These are phyloP conservation scores for Cynopterus sphinx DNA, from an alignment of 2,797 vertebrate genomes.

Conservation along the genomic window DNA sequence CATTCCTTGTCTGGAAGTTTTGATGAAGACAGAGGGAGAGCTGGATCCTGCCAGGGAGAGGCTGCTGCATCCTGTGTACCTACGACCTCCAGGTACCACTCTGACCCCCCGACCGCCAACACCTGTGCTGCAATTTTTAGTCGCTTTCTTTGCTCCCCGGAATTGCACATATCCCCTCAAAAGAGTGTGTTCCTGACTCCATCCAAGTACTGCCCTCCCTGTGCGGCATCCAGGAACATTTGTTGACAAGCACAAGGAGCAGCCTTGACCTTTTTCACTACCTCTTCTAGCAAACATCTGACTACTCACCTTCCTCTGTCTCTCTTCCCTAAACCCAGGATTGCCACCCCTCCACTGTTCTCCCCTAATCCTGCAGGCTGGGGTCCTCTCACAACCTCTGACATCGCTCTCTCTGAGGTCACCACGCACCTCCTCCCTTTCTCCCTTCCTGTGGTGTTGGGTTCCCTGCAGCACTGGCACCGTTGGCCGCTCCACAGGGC, in stretches of 20 bases:
- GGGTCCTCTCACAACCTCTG: rapidly evolving
- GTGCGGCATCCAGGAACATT: not conserved
- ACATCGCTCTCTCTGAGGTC: not conserved
- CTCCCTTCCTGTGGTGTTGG: too few relatives aligned
- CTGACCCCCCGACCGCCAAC: not conserved
- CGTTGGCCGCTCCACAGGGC: rapidly evolving
- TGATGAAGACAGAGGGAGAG: not conserved
- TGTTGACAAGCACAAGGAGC: not conserved
- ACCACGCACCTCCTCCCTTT: not conserved
- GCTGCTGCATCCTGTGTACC: not conserved
- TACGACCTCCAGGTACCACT: not conserved
- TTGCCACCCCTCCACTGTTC: rapidly evolving
- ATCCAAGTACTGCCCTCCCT: not conserved
- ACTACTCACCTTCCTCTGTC: not conserved
- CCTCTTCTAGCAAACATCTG: not conserved
- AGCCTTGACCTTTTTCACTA: not conserved
- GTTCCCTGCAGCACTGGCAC: not conserved
- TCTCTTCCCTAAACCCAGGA: not conserved
- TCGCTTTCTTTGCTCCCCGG: not conserved
- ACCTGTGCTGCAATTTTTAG: not conserved
- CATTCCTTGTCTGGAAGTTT: not conserved
- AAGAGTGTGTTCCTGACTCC: rapidly evolving
- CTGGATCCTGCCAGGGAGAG: not conserved
- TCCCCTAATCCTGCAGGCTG: too few relatives aligned
- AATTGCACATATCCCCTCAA: not conserved